Evolutionary conservation across 1,140 invertebrate genomes (phyloP), one percentile per base, ranked within the genome.

Genomic region (Physella acuta): DNA sequence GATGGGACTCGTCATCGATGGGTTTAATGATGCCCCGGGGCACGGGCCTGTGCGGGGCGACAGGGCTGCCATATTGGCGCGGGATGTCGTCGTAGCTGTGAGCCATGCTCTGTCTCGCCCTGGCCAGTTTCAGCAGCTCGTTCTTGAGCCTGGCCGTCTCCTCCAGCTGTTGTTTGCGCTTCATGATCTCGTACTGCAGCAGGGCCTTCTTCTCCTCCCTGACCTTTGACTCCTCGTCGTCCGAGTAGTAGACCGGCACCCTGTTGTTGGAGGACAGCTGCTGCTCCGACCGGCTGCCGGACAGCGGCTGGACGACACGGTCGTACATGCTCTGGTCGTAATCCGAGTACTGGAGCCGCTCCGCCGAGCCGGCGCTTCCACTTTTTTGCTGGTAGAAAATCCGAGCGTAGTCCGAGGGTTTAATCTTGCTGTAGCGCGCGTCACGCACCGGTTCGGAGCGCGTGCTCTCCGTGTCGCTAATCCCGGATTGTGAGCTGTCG

Each of bases 171-270:
- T 87, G 86, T 61, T 89, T 84, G 3, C 89, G 78, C 37, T 89
- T 83, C 3, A 89, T 88, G 67, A 90, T 90, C 80, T 90, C 90
- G 16, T 88, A 88, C 77, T 90, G 89, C 55, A 90, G 87, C 71
- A 88, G 85, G 17, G 87, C 86, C 72, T 89, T 89, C 75, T 89
- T 89, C 73, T 89, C 88, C 76, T 90, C 89, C 2, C 78, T 70
- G 11, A 67, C 64, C 64, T 73, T 76, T 58, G 70, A 69, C 44
- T 81, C 78, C 33, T 81, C 79, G 53, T 81, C 76, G 55, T 78
- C 79, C 0, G 74, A 72, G 67, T 73, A 74, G 64, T 75, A 76
- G 0, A 71, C 64, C 30, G 73, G 70, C 34, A 26, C 44, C 37
- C 24, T 44, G 34, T 26, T 56, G 60, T 24, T 64, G n/a, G 66